Evolutionary conservation across 2,888 invertebrate species (phyloP), one percentile per base, ranked within the genome.

Genomic region (Malthinus flaveolus): DNA sequence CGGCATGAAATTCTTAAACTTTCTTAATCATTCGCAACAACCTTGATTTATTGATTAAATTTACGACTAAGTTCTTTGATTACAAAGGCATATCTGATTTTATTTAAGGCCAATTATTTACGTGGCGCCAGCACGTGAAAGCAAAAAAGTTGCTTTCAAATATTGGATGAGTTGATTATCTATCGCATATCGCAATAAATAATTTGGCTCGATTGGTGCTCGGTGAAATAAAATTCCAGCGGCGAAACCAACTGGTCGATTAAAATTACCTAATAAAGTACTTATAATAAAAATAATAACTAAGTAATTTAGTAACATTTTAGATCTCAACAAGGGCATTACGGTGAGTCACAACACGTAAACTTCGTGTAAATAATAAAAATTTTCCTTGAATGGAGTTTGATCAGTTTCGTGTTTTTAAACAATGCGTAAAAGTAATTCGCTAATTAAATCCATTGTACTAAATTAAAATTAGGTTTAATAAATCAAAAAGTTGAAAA

Each of bases 71-170:
- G 23, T 23, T 23, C 23, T 23, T 23, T 23, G 23, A 23, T 23
- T 23, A 23, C 23, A 23, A 36, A 44, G 39, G 32, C 34, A 42
- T 12, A 31, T 51, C 42, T 44, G 34, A 52, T 52, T 52, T 52
- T 35, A 45, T 56, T 59, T 62, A 56, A 62, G 62, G 62, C 57
- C 62, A 50, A 49, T 60, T 60, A 45, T 60, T 60, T 62, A 62
- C 50, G 48, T 54, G 62, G 60, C 60, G 62, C 62, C 62, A 62
- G 59, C 37, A 42, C 51, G 62, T 62, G 62, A 62, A 62, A 62
- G 60, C 32, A 35, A 55, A 52, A 45, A 36, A 52, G 31, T 37
- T 32, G 12, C 49, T 36, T 23, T 12, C 47, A 33, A 12, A 49
- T 11, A 15, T 11, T 32, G 46, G 33, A 32, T 48, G 9, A 48